Evolutionary conservation across 2,113 vertebrate species (phyloP), one percentile per base, ranked within the genome.

Genomic region (Turdus rufiventris): DNA sequence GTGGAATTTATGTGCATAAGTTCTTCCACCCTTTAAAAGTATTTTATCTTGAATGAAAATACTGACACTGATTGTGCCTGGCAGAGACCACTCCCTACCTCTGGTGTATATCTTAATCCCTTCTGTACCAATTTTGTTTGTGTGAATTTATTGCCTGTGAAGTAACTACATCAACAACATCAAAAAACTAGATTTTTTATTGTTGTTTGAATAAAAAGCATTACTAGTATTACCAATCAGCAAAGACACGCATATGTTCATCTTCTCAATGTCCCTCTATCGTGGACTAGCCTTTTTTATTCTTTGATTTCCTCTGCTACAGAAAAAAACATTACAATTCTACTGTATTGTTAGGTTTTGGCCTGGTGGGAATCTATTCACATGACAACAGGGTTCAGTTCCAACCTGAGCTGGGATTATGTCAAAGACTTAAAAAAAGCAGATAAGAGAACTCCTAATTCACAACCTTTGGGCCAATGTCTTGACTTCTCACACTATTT

Each of bases 11-110:
- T 80, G n/a, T 70, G 56, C 68, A 2, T 86, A 87, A 87, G 50
- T 92, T 88, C 89, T 94, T 96, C 83, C 81, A 93, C 60, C 51
- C 57, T 91, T 73, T 80, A 93, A 93, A 87, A 83, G 51, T 71
- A 74, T 91, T 93, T 93, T 83, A 72, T 87, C 61, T 75, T 89
- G 68, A 72, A 70, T 94, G 72, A 94, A 95, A 93, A 94, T 53
- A 67, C 20, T 79, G 54, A 73, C 48, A 77, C 33, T 88, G 91
- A 78, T 61, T 77, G 28, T 36, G 48, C 40, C 26, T 33, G 48
- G 86, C 91, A 94, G 76, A 84, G 70, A 93, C 51, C 33, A 71
- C 42, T 91, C 34, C 31, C 42, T 68, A 24, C 31, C 65, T 92
- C 84, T 91, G 36, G 56, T 91, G 23, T 63, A 36, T 61, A 56